Base-by-base conservation (phyloP, 2,113 vertebrate genomes). In the Mesembrinibis cayennensis region DNA sequence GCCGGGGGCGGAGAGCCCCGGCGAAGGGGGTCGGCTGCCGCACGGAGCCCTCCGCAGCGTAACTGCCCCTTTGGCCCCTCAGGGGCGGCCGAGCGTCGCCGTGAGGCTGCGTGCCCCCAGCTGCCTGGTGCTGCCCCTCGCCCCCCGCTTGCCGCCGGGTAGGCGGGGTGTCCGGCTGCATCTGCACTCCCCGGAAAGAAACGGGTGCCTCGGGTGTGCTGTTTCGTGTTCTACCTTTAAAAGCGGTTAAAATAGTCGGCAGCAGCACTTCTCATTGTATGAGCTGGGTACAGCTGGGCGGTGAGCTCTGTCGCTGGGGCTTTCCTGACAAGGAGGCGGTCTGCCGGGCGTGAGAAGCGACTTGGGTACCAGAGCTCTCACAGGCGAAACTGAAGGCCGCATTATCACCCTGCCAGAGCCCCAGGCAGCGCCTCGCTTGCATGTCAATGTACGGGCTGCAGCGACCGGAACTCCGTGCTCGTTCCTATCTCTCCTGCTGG, bases 191-290 rank as follows among this genome's bases (percentile, higher is more conserved):
- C 44, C n/a, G 0, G 47, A 2, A 13, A 2, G 9, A 7, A 12
- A 0, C 18, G 7, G 10, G 10, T 7, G 29, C 4, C 4, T 8
- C 5, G 23, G 62, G 25, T 6, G 38, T 2, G 6, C 38, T 0
- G 2, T 0, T 3, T 13, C 25, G 1, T 0, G 26, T 4, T 22
- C 22, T 13, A 1, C 10, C 53, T 65, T 6, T 10, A 17, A 7
- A 4, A 9, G 17, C 0, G 38, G 38, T 8, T 44, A 3, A 6
- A n/a, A 1, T 1, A 5, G 15, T 1, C 2, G 47, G 11, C 50
- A 34, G 56, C 44, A 0, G 55, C 1, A 22, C 13, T 10, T 10
- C 0, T 5, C 1, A 19, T 11, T 1, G 55, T 2, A 1, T 0
- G 56, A 6, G 47, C 17, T 17, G 1, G 17, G 20, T 3, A 0